Evolutionary conservation across 2,888 invertebrate species (phyloP), one percentile per base, ranked within the genome.

Genomic region (Microctonus brassicae): DNA sequence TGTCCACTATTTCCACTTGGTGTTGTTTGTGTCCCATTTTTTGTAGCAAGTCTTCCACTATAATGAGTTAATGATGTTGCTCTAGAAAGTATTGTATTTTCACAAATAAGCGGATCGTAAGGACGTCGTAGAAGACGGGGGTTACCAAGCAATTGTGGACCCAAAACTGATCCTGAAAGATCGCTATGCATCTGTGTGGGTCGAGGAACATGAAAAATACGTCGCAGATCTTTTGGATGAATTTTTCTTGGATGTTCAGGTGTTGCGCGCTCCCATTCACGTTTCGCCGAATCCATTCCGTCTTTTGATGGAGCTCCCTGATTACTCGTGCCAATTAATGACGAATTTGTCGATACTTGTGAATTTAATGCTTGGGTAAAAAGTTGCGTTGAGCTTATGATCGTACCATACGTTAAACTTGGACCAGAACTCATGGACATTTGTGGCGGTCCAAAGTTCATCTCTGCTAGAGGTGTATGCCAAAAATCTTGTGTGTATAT

Each of bases 401-500:
- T 84, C 9, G 82, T 83, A 2, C 87, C 87, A 58, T 87, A 87
- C 2, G 87, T 87, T 9, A 87, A 74, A 26, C 82, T 81, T 1
- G 87, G 86, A 0, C 84, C 84, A 0, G 86, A 87, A 36, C 81
- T 83, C 67, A 87, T 87, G 39, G 83, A 85, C 87, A 87, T 87
- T 61, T 86, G 87, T 0, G 87, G 87, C 0, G 87, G 87, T 0
- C 87, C 86, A 33, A 87, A 87, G 65, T 87, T 87, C 81, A 87
- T 87, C 36, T 87, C 87, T 1, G 87, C 87, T 81, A 87, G 81
- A 11, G 86, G 87, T 0, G 86, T 86, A 61, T 86, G 86, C 86
- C 87, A 87, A 62, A 87, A 87, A 63, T 87, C 83, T 65, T 87
- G 85, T 0, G 83, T 82, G 42, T 86, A 85, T 74, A 87, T 86